Evolutionary conservation across 2,113 vertebrate genomes (phyloP), one percentile per base, ranked within the genome.

Genomic region (Callionymus lyra): DNA sequence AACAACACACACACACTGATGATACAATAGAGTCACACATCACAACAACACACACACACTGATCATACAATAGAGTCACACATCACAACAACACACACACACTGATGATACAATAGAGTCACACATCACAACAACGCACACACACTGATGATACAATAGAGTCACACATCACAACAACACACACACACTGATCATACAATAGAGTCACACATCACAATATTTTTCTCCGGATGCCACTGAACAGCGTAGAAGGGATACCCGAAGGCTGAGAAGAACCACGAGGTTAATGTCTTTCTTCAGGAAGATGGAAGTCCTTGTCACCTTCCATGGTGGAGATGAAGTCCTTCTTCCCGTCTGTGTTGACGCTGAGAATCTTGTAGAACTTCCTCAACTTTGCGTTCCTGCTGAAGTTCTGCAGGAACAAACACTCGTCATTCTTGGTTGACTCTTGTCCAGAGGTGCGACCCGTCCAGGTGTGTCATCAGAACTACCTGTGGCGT

Each of bases 211-310:
- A n/a, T n/a, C n/a, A n/a, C n/a, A n/a, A n/a, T n/a, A 41, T 72
- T 84, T 77, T 97, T 98, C 83, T 98, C 94, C 34, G 94, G 94
- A 70, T 98, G 94, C 94, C 93, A 98, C 47, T 97, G 94, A 5
- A 98, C 76, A 0, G 84, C 88, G 45, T 98, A 98, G 36, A 98
- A 56, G 1, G 94, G 94, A 38, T 95, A 98, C 8, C 63, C 59
- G 41, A 79, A 62, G 0, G 89, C 94, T 98, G 57, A 18, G 37
- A 14, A 9, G 10, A 27, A 8, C 8, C 4, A 2, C 6, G 38
- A 16, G 10, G 2, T 16, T 6, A 39, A 39, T 39, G 10, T 16
- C 5, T 37, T 13, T n/a, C 13, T 37, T 2, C 1, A 37, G 4
- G 2, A 36, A 6, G 8, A 36, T n/a, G 6, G 34, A 36, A 13